Evolutionary conservation across 2,888 invertebrate genomes (phyloP), one percentile per base, ranked within the genome.

Genomic region (Volucella zonaria): DNA sequence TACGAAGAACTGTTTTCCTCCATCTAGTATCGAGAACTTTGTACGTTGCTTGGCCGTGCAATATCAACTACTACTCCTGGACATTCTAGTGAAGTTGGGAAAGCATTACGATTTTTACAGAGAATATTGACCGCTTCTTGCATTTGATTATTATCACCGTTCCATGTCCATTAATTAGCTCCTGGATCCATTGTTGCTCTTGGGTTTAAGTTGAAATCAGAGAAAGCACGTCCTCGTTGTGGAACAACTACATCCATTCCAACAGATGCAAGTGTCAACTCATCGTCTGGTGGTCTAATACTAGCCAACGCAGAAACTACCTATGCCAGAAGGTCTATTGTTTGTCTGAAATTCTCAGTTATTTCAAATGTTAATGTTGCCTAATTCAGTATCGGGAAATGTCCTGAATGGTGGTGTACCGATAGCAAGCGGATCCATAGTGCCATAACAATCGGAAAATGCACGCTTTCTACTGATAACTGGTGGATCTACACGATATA

Each of bases 371-470:
- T 97, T 96, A 86, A 97, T 96, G 52, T 95, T 94, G 79, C 95
- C 93, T 56, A 97, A 92, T 90, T 97, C 96, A 0, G 95, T 95
- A 88, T 97, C 97, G 0, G 96, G 97, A 0, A 95, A 95, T 66
- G 95, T 94, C 74, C 95, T 93, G 42, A 88, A 82, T 3, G 86
- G 70, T 59, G 89, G 87, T 3, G 87, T 87, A 18, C 86, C 87
- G 3, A 77, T 85, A 0, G 87, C 68, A n/a, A 88, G 87, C 0
- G 86, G 88, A 4, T 88, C 87, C 14, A 86, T 67, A 23, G 92
- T 23, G 88, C 93, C 92, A 78, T 93, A 93, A 79, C 94, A 94
- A 90, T 95, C 94, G 0, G 95, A 95, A 87, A 94, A 94, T 0
- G 95, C 95, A 67, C 95, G 93, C 89, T 92, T 94, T 87, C 93